phyloP scores from a whole-genome alignment of 2,888 invertebrate genomes.

The Chirona hameri region DNA sequence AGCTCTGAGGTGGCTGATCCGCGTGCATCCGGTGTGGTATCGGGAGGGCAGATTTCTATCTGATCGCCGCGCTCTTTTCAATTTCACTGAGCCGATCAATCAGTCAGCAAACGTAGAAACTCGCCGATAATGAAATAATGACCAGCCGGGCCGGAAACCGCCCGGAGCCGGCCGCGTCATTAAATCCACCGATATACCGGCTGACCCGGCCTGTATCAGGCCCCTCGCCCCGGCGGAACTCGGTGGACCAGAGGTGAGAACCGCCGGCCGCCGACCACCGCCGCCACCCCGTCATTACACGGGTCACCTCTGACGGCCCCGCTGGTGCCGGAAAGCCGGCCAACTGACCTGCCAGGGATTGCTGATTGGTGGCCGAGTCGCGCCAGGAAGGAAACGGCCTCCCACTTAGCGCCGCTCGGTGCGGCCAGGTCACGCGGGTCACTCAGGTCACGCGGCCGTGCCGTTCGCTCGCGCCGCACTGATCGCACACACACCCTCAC shows the following conservation, averaged over 20 bases:
- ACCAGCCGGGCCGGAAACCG: too few species aligned
- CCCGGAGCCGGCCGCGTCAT: too few species aligned
- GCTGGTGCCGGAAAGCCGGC: not conserved
- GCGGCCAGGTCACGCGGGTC: constrained; percentile 12
- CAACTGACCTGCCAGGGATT: not conserved
- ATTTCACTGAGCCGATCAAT: not conserved
- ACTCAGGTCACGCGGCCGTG: not conserved
- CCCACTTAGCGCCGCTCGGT: not conserved
- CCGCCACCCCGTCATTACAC: not conserved
- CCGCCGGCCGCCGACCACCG: not conserved
- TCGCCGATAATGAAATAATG: not conserved
- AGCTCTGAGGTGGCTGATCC: too few species aligned
- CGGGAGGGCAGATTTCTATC: too few species aligned
- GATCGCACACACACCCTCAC: not conserved
- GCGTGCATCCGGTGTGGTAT: too few species aligned
- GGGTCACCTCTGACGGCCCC: not conserved
- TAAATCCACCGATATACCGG: not conserved
- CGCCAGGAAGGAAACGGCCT: not conserved
- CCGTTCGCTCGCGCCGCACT: not conserved
- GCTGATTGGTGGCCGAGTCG: not conserved
- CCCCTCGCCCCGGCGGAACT: not conserved
- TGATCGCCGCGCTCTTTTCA: not conserved
- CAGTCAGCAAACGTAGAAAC: not conserved
- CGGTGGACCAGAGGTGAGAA: not conserved
- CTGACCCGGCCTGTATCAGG: not conserved